Evolutionary conservation across 2,113 vertebrate species (phyloP).

Genomic region (Psittacula cyanocephala): DNA sequence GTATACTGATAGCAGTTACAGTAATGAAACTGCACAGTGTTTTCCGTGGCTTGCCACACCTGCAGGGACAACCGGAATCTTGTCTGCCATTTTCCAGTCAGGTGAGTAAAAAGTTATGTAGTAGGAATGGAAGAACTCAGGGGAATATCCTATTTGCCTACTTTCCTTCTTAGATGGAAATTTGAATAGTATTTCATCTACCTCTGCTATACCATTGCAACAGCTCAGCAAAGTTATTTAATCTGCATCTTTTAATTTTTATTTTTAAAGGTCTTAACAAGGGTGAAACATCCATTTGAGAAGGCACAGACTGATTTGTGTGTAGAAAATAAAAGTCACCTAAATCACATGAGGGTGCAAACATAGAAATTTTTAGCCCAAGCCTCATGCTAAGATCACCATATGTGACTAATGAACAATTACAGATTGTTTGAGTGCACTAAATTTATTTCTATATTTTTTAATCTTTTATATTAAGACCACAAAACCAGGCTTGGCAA

Average conservation of each 20-base stretch:
- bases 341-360: neutral
- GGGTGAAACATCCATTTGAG: neutral
- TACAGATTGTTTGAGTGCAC: neutral
- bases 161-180: neutral
- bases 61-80: neutral
- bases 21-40: neutral
- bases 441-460: neutral
- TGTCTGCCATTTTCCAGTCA: neutral
- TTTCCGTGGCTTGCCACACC: neutral
- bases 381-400: neutral
- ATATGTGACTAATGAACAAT: neutral
- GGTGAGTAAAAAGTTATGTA: neutral
- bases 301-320: neutral
- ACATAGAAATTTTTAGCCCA: neutral
- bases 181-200: neutral
- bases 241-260: neutral
- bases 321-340: neutral
- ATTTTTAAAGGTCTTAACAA: neutral
- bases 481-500: neutral
- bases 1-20: neutral
- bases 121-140: neutral
- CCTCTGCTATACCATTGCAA: fast-evolving
- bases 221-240: neutral
- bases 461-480: neutral
- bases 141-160: neutral